phyloP scores from a whole-genome alignment of 2,888 invertebrate species.

The Dorcus hopei region DNA sequence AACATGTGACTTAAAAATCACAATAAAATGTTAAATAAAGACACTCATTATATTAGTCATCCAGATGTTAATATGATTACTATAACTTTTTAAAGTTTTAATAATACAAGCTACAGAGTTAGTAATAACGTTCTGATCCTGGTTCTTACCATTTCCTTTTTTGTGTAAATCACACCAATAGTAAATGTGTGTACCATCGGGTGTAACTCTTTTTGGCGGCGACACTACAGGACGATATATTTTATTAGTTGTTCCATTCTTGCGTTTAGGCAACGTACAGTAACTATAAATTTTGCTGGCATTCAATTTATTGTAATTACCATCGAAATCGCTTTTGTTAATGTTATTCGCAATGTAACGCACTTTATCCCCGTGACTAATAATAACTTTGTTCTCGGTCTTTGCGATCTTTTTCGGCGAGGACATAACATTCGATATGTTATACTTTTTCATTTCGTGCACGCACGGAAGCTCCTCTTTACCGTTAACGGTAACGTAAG shows the following conservation, averaged over 20 bases:
- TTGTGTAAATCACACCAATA: constrained; percentile 83
- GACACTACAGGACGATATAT: constrained; percentile 45
- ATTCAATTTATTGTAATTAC: constrained; percentile 43
- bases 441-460: constrained; percentile 45
- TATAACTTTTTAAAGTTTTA: too few species aligned
- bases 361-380: constrained; percentile 22
- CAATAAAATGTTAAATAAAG: too few species aligned
- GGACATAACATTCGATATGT: constrained; percentile 24
- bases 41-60: too few species aligned
- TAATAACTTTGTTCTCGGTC: constrained; percentile 25
- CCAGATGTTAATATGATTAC: too few species aligned
- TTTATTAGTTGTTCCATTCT: constrained; percentile 28
- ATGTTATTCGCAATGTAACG: constrained; percentile 22
- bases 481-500: constrained; percentile 61
- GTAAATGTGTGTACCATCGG: constrained; percentile 81
- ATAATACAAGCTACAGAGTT: not conserved
- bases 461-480: constrained; percentile 67
- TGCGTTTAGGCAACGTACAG: constrained; percentile 54
- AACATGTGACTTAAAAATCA: too few species aligned
- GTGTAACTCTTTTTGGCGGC: constrained; percentile 73
- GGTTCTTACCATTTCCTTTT: constrained; percentile 54
- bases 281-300: constrained; percentile 50
- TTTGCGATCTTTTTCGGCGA: constrained; percentile 23
- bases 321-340: constrained; percentile 34
- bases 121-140: not conserved